Conservation (phyloP, 2,797 vertebrate species). For the Furcifer pardalis region DNA sequence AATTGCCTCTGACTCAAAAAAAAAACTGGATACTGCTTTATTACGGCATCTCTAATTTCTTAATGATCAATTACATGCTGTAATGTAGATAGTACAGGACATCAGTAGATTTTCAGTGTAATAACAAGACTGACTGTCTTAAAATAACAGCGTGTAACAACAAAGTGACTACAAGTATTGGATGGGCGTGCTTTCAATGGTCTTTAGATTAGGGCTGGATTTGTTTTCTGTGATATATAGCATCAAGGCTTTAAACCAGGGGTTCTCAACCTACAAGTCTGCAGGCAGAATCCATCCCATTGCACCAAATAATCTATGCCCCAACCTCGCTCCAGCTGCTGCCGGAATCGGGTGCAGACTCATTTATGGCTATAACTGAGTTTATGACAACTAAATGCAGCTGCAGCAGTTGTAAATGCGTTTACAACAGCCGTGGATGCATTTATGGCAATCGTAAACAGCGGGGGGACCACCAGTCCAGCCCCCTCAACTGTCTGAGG, state of each 20-base stretch:
- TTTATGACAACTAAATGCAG: too few species aligned
- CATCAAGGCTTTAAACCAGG: not conserved
- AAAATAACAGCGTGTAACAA: not conserved
- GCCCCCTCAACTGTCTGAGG: too few species aligned
- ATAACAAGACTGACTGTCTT: not conserved
- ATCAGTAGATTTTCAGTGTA: not conserved
- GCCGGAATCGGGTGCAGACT: too few species aligned
- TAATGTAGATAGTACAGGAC: not conserved
- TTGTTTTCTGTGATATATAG: not conserved
- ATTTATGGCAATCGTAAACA: too few species aligned
- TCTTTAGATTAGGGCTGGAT: not conserved
- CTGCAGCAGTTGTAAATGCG: too few species aligned
- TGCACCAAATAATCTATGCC: too few species aligned
- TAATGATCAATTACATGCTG: not conserved
- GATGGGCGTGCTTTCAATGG: not conserved
- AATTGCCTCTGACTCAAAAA: conserved; percentile 83
- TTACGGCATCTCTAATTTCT: conserved; percentile 37
- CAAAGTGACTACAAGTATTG: not conserved
- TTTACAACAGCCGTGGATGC: too few species aligned
- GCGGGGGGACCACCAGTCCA: too few species aligned
- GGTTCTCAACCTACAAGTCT: too few species aligned
- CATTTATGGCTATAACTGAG: too few species aligned
- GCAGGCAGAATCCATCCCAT: too few species aligned
- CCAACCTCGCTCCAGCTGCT: too few species aligned
- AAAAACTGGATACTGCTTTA: conserved; percentile 46